Base-by-base conservation (phyloP, 2,113 vertebrate species). In the Nothocercus nigrocapillus region DNA sequence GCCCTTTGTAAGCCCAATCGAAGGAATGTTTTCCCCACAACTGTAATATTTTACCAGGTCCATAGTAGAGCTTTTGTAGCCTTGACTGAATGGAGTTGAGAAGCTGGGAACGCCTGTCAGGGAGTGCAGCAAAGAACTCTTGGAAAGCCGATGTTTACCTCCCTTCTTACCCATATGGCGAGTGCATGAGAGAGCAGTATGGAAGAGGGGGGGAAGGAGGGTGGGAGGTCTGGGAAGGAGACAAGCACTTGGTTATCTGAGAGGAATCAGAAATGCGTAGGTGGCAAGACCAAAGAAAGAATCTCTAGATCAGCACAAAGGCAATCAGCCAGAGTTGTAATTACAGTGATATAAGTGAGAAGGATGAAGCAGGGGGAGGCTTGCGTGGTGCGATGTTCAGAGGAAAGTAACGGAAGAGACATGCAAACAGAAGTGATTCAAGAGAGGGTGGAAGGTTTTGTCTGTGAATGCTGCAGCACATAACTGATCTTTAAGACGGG, bases 191-290 rank as follows among this genome's bases (percentile, higher is more conserved):
- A 36, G 16, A 36, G n/a, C 68, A 51, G 47, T 18, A 27, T 34
- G 77, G 77, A 90, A 95, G 88, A 90, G 80, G 58, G 77, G 58
- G 58, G 73, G 76, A 84, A 95, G 85, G 45, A 91, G 85, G 58
- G 94, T 93, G 95, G 95, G 95, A 97, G 95, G 95, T 97, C 95
- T 94, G 94, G 91, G 96, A 96, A 95, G 85, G 85, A 97, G 95
- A 90, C 93, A 92, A 94, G 74, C 36, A 0, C 56, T 93, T 83
- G 93, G 93, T 96, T 96, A 96, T 97, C 94, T 96, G 94, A 96
- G 94, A 93, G 92, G 93, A 76, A 97, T 96, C 95, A 96, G 92
- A 96, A 96, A 89, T 89, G 90, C 92, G 95, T 96, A 95, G 95
- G 94, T 92, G 94, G 94, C 77, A 94, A 94, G 94, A 97, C 94